Evolutionary conservation across 2,797 vertebrate genomes (phyloP).

Genomic region (Hoplostethus mediterraneus): DNA sequence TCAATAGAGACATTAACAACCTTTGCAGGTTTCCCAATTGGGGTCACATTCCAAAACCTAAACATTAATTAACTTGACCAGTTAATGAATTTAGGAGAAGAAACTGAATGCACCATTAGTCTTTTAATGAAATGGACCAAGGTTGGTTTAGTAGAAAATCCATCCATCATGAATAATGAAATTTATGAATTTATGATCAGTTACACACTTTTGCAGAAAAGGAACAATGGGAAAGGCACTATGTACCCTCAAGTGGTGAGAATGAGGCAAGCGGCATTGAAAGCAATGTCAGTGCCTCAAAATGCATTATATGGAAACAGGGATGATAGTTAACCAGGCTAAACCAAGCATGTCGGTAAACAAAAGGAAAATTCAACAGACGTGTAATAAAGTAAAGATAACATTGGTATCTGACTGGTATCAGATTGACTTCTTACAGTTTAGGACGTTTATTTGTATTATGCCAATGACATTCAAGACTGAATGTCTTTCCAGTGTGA

Average conservation of each 20-base stretch:
- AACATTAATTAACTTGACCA: background rate
- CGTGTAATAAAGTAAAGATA: constrained; percentile 21
- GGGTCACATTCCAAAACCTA: background rate
- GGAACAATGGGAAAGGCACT: background rate
- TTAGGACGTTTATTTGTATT: no score
- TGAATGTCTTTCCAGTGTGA: no score
- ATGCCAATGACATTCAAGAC: no score
- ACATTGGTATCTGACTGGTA: no score
- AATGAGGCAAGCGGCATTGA: constrained; percentile 54
- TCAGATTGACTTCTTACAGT: no score
- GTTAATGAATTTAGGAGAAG: constrained; percentile 2
- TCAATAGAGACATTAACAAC: constrained; percentile 1
- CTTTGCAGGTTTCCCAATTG: background rate
- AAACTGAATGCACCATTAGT: background rate
- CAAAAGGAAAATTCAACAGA: constrained; percentile 46
- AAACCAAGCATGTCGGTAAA: constrained; percentile 38
- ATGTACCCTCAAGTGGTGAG: constrained; percentile 26
- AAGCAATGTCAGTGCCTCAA: constrained; percentile 63
- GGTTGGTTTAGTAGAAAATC: constrained; percentile 19
- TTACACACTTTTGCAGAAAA: no score
- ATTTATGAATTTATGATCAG: constrained; percentile 1
- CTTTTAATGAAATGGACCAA: constrained; percentile 1
- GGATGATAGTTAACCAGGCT: constrained; percentile 68
- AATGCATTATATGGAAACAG: constrained; percentile 69
- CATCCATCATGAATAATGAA: background rate